These are phyloP conservation scores for Loxodonta africana DNA, from an alignment of 2,113 vertebrate genomes.

Conservation along the genomic window DNA sequence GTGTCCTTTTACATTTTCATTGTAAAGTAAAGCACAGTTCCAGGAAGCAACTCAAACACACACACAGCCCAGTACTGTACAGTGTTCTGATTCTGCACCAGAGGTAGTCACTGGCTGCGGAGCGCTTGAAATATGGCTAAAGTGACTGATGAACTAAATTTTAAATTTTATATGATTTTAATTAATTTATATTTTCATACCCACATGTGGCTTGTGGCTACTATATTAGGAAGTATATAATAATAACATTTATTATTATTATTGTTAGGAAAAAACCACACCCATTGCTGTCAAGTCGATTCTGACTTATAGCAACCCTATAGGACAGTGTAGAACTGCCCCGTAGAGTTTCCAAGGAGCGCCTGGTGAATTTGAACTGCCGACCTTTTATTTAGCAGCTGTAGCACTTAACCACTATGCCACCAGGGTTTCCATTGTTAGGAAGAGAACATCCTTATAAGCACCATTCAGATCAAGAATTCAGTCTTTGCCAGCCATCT, in stretches of 20 bases:
- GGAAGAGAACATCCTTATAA: not conserved
- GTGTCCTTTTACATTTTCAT: not conserved
- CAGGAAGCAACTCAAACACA: not conserved
- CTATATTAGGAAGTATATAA: not conserved
- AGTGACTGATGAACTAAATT: not conserved
- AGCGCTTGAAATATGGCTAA: not conserved
- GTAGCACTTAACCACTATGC: no score
- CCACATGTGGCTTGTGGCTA: not conserved
- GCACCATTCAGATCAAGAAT: not conserved
- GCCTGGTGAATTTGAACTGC: no score
- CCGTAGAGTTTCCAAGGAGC: no score
- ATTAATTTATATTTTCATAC: not conserved
- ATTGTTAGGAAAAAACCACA: not conserved
- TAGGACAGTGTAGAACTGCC: no score
- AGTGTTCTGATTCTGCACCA: not conserved
- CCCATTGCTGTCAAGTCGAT: no score
- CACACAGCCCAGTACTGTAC: not conserved
- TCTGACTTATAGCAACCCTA: no score
- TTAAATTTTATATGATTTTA: not conserved
- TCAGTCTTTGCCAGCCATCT: not conserved
- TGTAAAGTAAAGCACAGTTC: not conserved
- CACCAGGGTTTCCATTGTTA: no score
- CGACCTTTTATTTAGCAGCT: no score
- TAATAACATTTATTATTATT: no score
- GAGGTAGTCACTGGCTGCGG: not conserved